Percentiles rank a stretch among this genome's conserved stretches.
Evolutionary conservation across 2,113 vertebrate species (phyloP).

Genomic region (Grammomys surdaster): DNA sequence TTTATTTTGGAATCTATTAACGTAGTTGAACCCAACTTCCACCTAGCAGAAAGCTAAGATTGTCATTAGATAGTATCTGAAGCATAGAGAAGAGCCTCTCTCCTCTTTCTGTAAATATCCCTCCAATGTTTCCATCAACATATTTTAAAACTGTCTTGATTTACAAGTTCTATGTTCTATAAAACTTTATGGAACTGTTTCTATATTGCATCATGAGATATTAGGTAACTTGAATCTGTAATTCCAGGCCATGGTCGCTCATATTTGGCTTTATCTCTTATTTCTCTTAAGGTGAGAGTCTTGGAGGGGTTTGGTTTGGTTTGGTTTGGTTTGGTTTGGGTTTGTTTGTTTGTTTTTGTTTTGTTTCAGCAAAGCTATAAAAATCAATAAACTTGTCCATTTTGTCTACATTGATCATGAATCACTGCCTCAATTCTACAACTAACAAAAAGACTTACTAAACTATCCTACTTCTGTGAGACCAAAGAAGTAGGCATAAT

Average conservation of each 20-base stretch:
- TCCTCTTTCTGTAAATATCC: background rate
- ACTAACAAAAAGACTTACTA: background rate
- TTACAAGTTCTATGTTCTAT: background rate
- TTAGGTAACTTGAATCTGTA: background rate
- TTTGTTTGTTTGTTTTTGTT: background rate
- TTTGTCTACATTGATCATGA: background rate
- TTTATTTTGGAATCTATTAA: background rate
- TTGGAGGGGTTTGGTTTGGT: background rate
- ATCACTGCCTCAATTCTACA: background rate
- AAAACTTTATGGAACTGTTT: background rate
- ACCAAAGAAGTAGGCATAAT: background rate
- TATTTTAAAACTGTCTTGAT: background rate
- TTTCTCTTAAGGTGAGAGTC: background rate
- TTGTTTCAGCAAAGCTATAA: background rate
- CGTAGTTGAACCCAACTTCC: background rate
- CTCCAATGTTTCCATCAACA: background rate
- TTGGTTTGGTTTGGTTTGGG: background rate
- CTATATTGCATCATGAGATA: background rate
- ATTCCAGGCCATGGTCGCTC: background rate
- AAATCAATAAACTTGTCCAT: background rate
- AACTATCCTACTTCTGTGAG: background rate
- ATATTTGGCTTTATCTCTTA: background rate
- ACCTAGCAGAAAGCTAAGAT: background rate
- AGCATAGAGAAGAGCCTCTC: background rate
- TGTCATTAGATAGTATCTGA: background rate